A percentile compares a stretch with the other conserved stretches of the same genome.
Conservation (phyloP, 2,888 invertebrate species). For the Lordiphosa andalusiaca region DNA sequence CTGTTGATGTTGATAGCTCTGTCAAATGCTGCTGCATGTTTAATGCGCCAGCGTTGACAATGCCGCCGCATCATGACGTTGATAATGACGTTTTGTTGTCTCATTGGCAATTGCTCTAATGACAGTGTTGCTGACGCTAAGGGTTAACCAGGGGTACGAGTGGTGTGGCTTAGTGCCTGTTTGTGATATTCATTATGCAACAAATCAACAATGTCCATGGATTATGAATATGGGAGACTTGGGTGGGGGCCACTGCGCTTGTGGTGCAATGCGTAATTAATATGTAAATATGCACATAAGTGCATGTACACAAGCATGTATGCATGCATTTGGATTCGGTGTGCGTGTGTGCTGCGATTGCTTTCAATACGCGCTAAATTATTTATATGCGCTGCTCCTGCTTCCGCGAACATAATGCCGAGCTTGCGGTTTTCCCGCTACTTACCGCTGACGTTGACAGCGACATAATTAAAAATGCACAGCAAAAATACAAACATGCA, state of each 20-base stretch:
- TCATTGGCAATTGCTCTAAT: slow-evolving; percentile 72
- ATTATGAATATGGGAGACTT: slow-evolving; percentile 61
- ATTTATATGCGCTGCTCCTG: slow-evolving; percentile 38
- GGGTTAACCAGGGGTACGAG: slow-evolving; percentile 10
- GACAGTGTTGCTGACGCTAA: slow-evolving; percentile 53
- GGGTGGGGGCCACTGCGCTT: slow-evolving; percentile 16
- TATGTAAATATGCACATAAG: slow-evolving; percentile 68
- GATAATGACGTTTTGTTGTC: slow-evolving; percentile 69
- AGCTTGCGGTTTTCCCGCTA: slow-evolving; percentile 40
- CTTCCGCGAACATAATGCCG: slow-evolving; percentile 2
- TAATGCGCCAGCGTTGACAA: slow-evolving; percentile 62
- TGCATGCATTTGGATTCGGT: neutral
- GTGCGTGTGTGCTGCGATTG: slow-evolving; percentile 5
- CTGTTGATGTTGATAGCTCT: slow-evolving; percentile 70
- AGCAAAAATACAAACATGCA: neutral
- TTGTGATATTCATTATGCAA: slow-evolving; percentile 70
- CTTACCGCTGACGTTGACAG: slow-evolving; percentile 40
- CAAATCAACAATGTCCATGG: slow-evolving; percentile 69
- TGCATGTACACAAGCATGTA: slow-evolving; percentile 33
- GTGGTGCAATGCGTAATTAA: slow-evolving; percentile 64
- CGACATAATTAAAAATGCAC: slow-evolving; percentile 56
- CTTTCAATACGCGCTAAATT: slow-evolving; percentile 50
- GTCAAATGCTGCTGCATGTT: slow-evolving; percentile 72
- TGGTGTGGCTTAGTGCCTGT: slow-evolving; percentile 50
- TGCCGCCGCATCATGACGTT: slow-evolving; percentile 44